Percentiles rank a stretch among this genome's conserved stretches.
phyloP scores from a whole-genome alignment of 2,888 invertebrate species.

The Lasius platythorax region DNA sequence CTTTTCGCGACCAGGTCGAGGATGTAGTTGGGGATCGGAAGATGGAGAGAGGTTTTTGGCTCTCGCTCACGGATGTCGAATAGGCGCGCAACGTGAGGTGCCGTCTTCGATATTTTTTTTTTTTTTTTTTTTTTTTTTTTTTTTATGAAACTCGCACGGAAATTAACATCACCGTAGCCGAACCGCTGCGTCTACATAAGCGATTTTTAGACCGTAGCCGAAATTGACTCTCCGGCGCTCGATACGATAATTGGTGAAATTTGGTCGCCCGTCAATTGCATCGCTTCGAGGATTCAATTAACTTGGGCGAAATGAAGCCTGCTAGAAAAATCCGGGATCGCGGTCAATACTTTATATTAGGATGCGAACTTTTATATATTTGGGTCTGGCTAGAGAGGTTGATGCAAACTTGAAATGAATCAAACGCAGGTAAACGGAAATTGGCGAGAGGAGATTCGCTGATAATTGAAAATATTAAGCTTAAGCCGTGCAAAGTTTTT shows the following conservation, averaged over 20 bases:
- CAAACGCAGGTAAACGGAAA: not conserved
- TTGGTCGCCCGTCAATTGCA: slow-evolving; percentile 61
- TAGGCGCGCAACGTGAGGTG: slow-evolving; percentile 10
- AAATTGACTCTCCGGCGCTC: slow-evolving; percentile 60
- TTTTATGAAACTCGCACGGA: not conserved
- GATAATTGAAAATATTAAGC: not conserved
- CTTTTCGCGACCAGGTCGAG: slow-evolving; percentile 37
- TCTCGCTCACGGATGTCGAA: slow-evolving; percentile 56
- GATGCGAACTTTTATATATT: slow-evolving; percentile 43
- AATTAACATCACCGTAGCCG: slow-evolving; percentile 52
- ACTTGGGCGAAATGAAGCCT: slow-evolving; percentile 51
- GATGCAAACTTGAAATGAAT: slow-evolving; percentile 44
- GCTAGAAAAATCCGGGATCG: slow-evolving; percentile 34
- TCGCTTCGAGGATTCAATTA: slow-evolving; percentile 50
- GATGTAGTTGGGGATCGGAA: not conserved
- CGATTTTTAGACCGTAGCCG: slow-evolving; percentile 55
- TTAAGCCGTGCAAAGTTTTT: slow-evolving; percentile 6
- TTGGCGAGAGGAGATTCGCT: not conserved
- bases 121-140: not conserved
- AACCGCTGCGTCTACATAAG: slow-evolving; percentile 11
- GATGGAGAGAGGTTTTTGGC: slow-evolving; percentile 24
- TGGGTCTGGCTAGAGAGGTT: slow-evolving; percentile 17
- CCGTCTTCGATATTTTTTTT: not conserved
- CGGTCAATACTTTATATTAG: slow-evolving; percentile 12
- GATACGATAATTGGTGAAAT: slow-evolving; percentile 63